Conservation (phyloP, 2,113 vertebrate genomes). For the Vulpes vulpes region DNA sequence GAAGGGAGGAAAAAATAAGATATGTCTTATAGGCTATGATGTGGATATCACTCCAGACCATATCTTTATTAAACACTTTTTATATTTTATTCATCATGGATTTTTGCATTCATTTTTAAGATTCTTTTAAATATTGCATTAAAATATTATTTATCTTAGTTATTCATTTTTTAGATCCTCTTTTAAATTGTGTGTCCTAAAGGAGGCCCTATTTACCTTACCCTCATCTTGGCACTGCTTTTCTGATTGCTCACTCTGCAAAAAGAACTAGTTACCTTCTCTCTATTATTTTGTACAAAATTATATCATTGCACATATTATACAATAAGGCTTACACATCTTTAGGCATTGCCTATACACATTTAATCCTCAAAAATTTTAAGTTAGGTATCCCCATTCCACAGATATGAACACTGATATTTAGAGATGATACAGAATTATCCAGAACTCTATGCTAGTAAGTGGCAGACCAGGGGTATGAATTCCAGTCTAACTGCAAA, state of each 20-base stretch:
- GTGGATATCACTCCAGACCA: background rate
- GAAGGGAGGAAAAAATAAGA: background rate
- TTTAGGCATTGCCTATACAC: background rate
- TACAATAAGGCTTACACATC: background rate
- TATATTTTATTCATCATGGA: background rate
- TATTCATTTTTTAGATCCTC: background rate
- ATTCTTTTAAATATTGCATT: background rate
- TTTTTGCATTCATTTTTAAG: background rate
- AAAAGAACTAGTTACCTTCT: background rate
- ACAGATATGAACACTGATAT: background rate
- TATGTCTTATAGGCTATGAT: background rate
- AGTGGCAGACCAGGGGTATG: background rate
- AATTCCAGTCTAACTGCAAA: background rate
- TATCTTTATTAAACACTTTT: background rate
- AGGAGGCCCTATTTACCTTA: background rate
- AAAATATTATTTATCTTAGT: background rate
- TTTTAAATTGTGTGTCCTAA: background rate
- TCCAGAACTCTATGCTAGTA: fast-evolving
- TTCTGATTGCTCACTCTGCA: background rate
- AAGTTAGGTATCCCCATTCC: background rate
- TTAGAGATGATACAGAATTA: background rate
- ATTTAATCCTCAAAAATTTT: background rate
- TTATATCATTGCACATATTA: background rate
- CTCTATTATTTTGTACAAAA: background rate
- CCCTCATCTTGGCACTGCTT: background rate